Conservation (phyloP, 2,797 vertebrate species). For the Novumbra hubbsi region DNA sequence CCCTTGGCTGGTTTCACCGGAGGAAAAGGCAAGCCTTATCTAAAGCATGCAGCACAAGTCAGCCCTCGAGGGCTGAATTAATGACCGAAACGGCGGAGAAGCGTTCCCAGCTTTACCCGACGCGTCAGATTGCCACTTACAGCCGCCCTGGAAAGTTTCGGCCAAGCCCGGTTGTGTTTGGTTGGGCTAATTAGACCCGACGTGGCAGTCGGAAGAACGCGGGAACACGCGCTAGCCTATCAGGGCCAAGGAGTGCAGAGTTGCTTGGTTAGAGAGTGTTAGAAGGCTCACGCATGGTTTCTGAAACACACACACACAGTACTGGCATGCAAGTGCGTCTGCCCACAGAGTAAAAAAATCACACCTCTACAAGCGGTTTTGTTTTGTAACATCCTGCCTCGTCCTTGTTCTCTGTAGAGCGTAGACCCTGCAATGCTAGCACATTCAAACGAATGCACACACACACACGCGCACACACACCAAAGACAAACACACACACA, state of each 20-base stretch:
- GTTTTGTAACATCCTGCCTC: slow-evolving; percentile 63
- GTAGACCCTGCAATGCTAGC: slow-evolving; percentile 65
- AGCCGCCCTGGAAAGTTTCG: slow-evolving; percentile 70
- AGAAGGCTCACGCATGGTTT: slow-evolving; percentile 22
- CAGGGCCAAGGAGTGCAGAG: neutral
- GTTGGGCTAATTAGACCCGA: slow-evolving; percentile 74
- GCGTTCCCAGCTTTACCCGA: slow-evolving; percentile 63
- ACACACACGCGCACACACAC: slow-evolving; percentile 21
- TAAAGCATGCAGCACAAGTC: slow-evolving; percentile 61
- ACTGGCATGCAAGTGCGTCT: neutral
- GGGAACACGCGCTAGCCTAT: slow-evolving; percentile 9
- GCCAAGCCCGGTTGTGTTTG: slow-evolving; percentile 76
- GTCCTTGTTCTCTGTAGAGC: slow-evolving; percentile 63
- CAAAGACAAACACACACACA: slow-evolving; percentile 19
- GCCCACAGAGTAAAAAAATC: slow-evolving; percentile 3
- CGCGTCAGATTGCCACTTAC: slow-evolving; percentile 74
- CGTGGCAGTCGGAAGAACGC: slow-evolving; percentile 37
- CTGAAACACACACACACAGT: slow-evolving; percentile 13
- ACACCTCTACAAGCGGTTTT: slow-evolving; percentile 4
- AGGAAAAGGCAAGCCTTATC: slow-evolving; percentile 51
- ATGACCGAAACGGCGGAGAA: slow-evolving; percentile 66
- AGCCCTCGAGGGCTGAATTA: slow-evolving; percentile 66
- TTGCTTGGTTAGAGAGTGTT: slow-evolving; percentile 14
- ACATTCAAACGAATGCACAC: slow-evolving; percentile 56
- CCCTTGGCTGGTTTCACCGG: neutral